phyloP scores from a whole-genome alignment of 2,113 vertebrate species.

The Phalacrocorax pelagicus region DNA sequence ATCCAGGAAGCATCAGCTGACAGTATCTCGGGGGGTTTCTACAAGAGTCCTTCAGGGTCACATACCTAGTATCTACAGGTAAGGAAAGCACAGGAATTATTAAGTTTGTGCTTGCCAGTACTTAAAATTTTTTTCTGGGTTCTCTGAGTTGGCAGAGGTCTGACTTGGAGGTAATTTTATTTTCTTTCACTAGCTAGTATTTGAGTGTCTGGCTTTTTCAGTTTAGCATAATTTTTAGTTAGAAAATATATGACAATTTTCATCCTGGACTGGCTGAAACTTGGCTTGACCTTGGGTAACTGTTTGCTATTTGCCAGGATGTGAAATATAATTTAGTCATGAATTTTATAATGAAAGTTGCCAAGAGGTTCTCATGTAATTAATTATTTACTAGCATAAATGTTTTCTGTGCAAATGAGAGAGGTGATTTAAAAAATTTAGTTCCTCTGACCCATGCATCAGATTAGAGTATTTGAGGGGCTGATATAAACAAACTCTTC shows the following conservation, averaged over 20 bases:
- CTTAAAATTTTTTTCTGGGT: not conserved
- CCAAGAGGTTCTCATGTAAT: not conserved
- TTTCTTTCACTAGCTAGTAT: not conserved
- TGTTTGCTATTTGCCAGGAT: not conserved
- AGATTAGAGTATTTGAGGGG: not conserved
- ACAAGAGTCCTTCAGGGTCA: not conserved
- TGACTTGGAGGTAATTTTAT: not conserved
- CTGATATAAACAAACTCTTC: not conserved
- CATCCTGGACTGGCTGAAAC: not conserved
- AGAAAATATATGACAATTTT: not conserved
- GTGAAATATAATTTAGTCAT: not conserved
- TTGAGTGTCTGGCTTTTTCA: not conserved
- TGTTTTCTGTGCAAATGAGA: not conserved
- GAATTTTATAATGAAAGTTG: not conserved
- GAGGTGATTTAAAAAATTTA: not conserved
- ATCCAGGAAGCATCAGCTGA: not conserved
- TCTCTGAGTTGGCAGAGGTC: not conserved
- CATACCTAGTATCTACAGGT: rapidly evolving
- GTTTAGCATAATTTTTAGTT: not conserved
- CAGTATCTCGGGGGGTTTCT: not conserved
- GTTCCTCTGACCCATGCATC: not conserved
- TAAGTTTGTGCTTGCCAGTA: not conserved
- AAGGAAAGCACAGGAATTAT: not conserved
- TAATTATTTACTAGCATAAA: constrained; percentile 23
- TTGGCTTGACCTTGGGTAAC: not conserved